Percentiles rank a stretch among this genome's conserved stretches.
Conservation (phyloP, 2,888 invertebrate species). For the Caenorhabditis sp. region DNA sequence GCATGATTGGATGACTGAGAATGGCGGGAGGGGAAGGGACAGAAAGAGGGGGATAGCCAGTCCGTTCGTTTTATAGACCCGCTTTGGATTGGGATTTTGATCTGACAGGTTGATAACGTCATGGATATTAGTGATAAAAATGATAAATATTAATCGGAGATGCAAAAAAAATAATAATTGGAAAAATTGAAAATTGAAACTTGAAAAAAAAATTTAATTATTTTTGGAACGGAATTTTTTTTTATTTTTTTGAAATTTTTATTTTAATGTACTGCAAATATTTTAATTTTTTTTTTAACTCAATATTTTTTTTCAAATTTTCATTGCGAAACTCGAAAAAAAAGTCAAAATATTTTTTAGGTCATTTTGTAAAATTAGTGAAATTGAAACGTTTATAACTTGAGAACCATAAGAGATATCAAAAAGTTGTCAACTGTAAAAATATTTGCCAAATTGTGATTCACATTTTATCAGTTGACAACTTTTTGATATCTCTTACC, state of each 20-base stretch:
- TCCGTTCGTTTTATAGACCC: constrained; percentile 49
- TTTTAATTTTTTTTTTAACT: too few relatives aligned
- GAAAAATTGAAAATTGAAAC: neutral
- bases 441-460: neutral
- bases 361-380: too few relatives aligned
- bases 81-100: too few relatives aligned
- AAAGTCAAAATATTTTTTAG: too few relatives aligned
- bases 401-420: neutral
- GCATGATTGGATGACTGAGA: constrained; percentile 1
- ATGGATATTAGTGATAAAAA: constrained; percentile 33
- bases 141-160: neutral
- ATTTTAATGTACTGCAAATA: too few relatives aligned
- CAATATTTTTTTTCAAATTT: too few relatives aligned
- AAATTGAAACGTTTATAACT: neutral
- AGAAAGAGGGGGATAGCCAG: neutral
- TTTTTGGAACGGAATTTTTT: too few relatives aligned
- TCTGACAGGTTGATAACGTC: constrained; percentile 21
- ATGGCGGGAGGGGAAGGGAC: constrained; percentile 8
- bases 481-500: neutral
- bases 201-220: neutral
- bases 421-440: neutral
- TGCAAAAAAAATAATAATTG: neutral
- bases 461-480: neutral
- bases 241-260: too few relatives aligned
- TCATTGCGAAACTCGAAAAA: too few relatives aligned